phyloP scores from a whole-genome alignment of 2,888 invertebrate species.

The Hirudinaria manillensis region DNA sequence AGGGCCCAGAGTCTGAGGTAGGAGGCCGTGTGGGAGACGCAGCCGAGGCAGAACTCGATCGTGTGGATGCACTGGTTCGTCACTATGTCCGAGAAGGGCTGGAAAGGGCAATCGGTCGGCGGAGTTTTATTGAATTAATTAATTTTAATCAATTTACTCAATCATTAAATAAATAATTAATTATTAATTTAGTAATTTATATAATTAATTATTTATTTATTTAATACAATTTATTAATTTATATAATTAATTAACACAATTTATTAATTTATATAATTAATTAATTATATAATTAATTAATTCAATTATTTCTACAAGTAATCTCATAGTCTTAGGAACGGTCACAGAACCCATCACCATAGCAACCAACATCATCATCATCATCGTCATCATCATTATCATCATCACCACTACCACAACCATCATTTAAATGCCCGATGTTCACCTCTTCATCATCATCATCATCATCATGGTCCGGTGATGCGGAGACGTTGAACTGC shows the following conservation, averaged over 20 bases:
- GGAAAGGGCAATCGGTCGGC: background rate
- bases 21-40: slow-evolving; percentile 95
- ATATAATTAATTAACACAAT: too few relatives aligned
- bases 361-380: background rate
- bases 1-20: slow-evolving; percentile 97
- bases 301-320: too few relatives aligned
- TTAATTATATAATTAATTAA: too few relatives aligned
- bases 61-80: slow-evolving; percentile 91
- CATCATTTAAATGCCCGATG: background rate
- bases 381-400: slow-evolving; percentile 14
- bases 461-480: background rate
- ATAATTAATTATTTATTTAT: too few relatives aligned
- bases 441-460: background rate
- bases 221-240: too few relatives aligned
- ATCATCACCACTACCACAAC: background rate
- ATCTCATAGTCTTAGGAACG: too few relatives aligned
- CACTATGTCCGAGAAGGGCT: slow-evolving; percentile 15
- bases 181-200: too few relatives aligned
- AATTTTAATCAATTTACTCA: too few relatives aligned
- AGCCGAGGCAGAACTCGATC: slow-evolving; percentile 94
- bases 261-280: too few relatives aligned
- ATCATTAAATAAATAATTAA: too few relatives aligned
- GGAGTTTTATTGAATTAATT: background rate
- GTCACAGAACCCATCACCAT: slow-evolving; percentile 1
- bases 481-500: background rate